A percentile compares a stretch with the other conserved stretches of the same genome.
Evolutionary conservation across 37 sponge, comb jelly and placozoan genomes (phyloP).

Genomic region (Eunapius fragilis): DNA sequence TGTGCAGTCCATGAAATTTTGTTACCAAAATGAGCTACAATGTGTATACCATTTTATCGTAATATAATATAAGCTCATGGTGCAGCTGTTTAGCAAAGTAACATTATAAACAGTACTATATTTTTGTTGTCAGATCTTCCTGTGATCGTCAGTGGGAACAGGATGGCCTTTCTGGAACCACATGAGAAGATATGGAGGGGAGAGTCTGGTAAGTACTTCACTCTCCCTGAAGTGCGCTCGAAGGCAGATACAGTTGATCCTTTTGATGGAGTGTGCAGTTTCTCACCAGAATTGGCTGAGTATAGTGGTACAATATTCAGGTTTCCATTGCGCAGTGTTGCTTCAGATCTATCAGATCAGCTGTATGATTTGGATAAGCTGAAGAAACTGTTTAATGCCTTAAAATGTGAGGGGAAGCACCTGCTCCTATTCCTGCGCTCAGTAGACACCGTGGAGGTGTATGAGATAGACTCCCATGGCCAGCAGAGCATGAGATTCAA

Average conservation of each 20-base stretch:
- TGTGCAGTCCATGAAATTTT: too few species aligned
- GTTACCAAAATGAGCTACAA: too few species aligned
- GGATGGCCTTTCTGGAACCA: slow-evolving; percentile 32
- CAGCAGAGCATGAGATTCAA: background rate
- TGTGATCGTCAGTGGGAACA: slow-evolving; percentile 35
- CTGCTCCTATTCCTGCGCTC: slow-evolving; percentile 62
- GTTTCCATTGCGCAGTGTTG: slow-evolving; percentile 67
- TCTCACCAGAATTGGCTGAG: slow-evolving; percentile 2
- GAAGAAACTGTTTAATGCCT: slow-evolving; percentile 10
- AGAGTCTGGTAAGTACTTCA: slow-evolving; percentile 21
- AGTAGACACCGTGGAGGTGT: slow-evolving; percentile 43
- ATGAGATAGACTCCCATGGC: slow-evolving; percentile 9
- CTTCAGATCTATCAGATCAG: slow-evolving; percentile 40
- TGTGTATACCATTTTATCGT: too few species aligned
- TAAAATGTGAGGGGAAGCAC: slow-evolving; percentile 45
- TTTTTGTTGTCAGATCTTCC: too few species aligned
- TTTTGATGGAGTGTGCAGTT: slow-evolving; percentile 41
- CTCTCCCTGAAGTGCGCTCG: background rate
- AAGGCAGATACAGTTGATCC: slow-evolving; percentile 1
- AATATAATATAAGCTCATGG: too few species aligned
- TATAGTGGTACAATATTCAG: slow-evolving; percentile 75
- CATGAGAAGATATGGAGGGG: slow-evolving; percentile 34
- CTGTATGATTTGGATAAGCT: slow-evolving; percentile 24
- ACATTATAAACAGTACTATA: too few species aligned
- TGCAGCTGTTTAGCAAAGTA: too few species aligned